Base-by-base conservation (phyloP, 2,888 invertebrate genomes). In the Macaria notata region DNA sequence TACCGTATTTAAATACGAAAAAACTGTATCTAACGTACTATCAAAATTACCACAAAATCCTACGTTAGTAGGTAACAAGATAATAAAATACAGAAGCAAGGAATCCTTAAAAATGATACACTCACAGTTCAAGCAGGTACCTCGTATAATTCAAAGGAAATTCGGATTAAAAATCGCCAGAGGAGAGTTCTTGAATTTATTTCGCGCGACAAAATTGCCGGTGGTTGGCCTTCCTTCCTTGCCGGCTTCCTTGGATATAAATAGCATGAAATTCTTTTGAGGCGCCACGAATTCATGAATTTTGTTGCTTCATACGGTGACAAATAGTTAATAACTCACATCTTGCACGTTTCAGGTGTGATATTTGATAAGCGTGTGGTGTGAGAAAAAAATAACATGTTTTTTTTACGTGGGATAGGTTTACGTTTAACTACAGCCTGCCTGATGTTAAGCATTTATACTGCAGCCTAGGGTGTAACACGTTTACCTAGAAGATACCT, bases 301-400 rank as follows among this genome's bases (percentile, higher is more conserved):
- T 82, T 81, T 82, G 80, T 75, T 71, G 78, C 78, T 75, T 78
- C 78, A 82, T 83, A 81, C 79, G 69, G 73, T 73, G 77, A 79
- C 77, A 79, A 83, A 82, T 81, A 78, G 75, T 76, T 77, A 75
- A 74, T 70, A 68, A 69, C 68, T 65, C 63, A 66, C 70, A 70
- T 68, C 70, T 68, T 61, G 72, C 67, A 66, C 70, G 70, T 71
- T 19, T 19, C 19, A 1, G 19, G 19, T 19, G 19, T 19, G 19
- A 19, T 19, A 19, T 19, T 66, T 71, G 69, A 75, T 78, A 79
- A 78, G 75, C 72, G 73, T 69, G 77, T 69, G 71, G 65, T 70
- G 69, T 71, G 68, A 69, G 72, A 59, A 66, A 70, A 38, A 8
- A 38, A 8, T 38, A 8, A 19, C 19, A 19, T 19, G n/a, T n/a